Conservation (phyloP, 2,797 vertebrate genomes). For the Malacoctenus gilli region DNA sequence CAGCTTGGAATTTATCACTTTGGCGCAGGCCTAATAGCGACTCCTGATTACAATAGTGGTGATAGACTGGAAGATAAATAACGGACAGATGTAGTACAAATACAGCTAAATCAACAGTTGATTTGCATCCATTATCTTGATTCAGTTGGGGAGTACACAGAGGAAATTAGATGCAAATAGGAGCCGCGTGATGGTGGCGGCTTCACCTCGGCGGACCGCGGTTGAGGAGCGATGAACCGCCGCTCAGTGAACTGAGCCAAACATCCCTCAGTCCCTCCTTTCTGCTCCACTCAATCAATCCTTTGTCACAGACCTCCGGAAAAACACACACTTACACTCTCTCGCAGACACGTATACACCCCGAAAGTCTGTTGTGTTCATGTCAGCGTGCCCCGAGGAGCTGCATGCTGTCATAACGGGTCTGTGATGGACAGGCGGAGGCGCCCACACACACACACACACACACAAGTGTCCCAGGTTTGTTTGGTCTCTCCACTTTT, state of each 20-base stretch:
- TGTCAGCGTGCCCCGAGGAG: constrained; percentile 25
- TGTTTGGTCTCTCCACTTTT: neutral
- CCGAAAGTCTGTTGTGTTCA: constrained; percentile 22
- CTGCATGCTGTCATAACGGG: constrained; percentile 30
- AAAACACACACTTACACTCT: constrained; percentile 18
- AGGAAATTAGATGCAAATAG: constrained; percentile 10
- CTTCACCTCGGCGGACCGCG: neutral
- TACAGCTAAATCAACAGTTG: neutral
- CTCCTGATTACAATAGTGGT: too few species aligned
- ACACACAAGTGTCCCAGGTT: constrained; percentile 6
- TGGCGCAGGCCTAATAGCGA: too few species aligned
- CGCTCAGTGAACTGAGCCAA: too few species aligned
- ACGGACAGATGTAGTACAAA: neutral
- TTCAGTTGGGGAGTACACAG: neutral
- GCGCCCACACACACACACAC: constrained; percentile 26
- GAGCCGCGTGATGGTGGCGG: neutral
- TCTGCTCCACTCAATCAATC: constrained; percentile 50
- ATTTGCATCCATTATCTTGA: neutral
- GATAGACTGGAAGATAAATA: neutral
- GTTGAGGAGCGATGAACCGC: too few species aligned
- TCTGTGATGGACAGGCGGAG: constrained; percentile 33
- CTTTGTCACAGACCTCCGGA: constrained; percentile 21
- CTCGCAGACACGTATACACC: neutral
- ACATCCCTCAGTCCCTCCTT: constrained; percentile 16
- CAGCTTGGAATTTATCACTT: too few species aligned